Evolutionary conservation across 2,113 vertebrate genomes (phyloP), one percentile per base, ranked within the genome.

Genomic region (Macquaria australasica): DNA sequence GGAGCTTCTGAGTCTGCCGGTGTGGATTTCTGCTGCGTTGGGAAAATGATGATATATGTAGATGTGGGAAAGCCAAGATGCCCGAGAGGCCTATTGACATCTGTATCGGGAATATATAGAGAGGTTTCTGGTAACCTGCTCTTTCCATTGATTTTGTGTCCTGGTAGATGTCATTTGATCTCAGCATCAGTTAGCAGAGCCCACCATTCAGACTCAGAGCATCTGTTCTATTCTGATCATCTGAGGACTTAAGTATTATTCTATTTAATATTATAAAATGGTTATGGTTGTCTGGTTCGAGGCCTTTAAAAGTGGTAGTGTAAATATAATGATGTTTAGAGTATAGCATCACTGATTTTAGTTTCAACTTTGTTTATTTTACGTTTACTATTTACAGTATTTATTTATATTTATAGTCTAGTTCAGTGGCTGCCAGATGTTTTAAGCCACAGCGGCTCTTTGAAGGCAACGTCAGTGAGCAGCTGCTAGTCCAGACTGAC

Each of bases 21-120:
- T 20, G 20, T 67, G 12, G 15, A 18, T 77, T 77, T 77, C 75
- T 56, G 75, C 63, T 58, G 62, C 14, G 50, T 6, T 31, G 37
- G 37, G 37, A 45, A 56, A 56, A 56, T 6, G 51, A 1, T 2
- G 25, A 62, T 62, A 20, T 11, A 14, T 34, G 43, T 50, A 62
- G 43, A 23, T n/a, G 28, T 60, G 73, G 41, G 28, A 20, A 67
- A 77, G 34, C 31, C 1, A 25, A 68, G 50, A 56, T 11, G 62
- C 37, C 63, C 2, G 16, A 67, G 74, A 39, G 34, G 16, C 37
- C 37, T 41, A n/a, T 67, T 41, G 75, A 41, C 34, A 6, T 41
- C 15, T 25, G 31, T 41, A 25, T 39, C 7, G n/a, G 58, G 8
- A 14, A 55, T 14, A 28, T 25, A 6, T 20, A 37, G 23, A 20